Evolutionary conservation across 2,113 vertebrate genomes (phyloP), one percentile per base, ranked within the genome.

Genomic region (Psettodes erumei): DNA sequence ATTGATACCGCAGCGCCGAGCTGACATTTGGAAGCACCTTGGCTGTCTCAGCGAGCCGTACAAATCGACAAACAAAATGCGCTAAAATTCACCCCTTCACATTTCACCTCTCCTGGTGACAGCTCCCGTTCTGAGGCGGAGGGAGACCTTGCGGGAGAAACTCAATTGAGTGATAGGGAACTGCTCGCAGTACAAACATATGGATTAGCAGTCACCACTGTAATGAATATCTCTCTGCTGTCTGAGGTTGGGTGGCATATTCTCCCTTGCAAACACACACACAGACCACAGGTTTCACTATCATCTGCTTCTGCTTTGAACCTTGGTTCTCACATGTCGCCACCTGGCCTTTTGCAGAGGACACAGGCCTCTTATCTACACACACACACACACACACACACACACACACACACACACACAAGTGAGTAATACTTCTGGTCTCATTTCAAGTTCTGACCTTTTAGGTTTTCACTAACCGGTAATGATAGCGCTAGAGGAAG

Each of bases 1-100:
- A 89, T 86, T 77, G 86, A 86, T 76, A 79, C 77, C n/a, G 71
- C 82, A 42, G 82, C 4, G 40, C 78, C 2, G 48, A 23, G 74
- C 35, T 90, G 89, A 92, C 88, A 90, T 90, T 91, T 92, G 66
- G 78, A 87, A 54, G 78, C 81, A 79, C 71, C 85, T 83, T 59
- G 62, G 81, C 81, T 62, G 77, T 85, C 86, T 88, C 61, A 8
- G 74, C 19, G 35, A 79, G 82, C 73, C 60, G 70, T 70, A 64
- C 75, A 65, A 85, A 92, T 88, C 79, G 83, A 87, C 85, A 75
- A 69, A 83, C 66, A 82, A 84, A 86, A 85, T 50, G 71, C n/a
- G 71, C 75, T 71, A 72, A 79, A 87, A 81, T 85, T 68, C 83
- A 51, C 81, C 58, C 71, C 77, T 80, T 67, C 73, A 69, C 71